Conservation (phyloP, 2,113 vertebrate species). For the Himantopus leucocephalus region DNA sequence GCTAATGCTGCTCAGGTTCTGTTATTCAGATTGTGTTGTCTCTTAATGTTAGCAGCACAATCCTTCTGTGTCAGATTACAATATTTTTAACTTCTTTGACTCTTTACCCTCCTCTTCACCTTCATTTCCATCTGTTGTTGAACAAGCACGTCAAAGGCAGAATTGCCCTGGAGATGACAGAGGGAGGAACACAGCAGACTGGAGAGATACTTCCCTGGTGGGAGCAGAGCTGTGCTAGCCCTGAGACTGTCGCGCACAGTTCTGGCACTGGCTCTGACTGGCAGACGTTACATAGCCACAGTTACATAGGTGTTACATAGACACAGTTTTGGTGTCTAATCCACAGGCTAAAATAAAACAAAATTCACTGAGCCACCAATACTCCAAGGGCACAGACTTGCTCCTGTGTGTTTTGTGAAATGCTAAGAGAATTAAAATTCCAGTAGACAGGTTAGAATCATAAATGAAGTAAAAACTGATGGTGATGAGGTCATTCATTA, state of each 20-base stretch:
- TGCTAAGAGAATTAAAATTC: not conserved
- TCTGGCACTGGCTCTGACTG: not conserved
- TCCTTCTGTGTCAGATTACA: not conserved
- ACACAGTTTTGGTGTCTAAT: not conserved
- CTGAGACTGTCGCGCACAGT: not conserved
- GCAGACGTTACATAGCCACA: not conserved
- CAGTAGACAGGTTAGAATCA: not conserved
- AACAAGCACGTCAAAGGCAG: not conserved
- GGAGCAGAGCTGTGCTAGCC: not conserved
- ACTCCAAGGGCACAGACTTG: not conserved
- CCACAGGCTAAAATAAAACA: not conserved
- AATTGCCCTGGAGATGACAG: not conserved
- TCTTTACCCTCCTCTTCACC: not conserved
- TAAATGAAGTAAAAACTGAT: not conserved
- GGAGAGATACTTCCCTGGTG: not conserved
- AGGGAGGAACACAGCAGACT: not conserved
- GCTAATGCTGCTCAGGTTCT: not conserved
- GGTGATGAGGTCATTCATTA: not conserved
- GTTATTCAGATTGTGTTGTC: not conserved
- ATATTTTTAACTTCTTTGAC: not conserved
- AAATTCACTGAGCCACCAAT: not conserved
- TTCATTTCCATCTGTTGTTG: not conserved
- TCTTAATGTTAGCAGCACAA: not conserved
- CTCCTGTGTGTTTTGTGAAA: not conserved
- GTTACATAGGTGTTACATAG: not conserved